Base-by-base conservation (phyloP, 2,888 invertebrate species). In the Celastrina argiolus region DNA sequence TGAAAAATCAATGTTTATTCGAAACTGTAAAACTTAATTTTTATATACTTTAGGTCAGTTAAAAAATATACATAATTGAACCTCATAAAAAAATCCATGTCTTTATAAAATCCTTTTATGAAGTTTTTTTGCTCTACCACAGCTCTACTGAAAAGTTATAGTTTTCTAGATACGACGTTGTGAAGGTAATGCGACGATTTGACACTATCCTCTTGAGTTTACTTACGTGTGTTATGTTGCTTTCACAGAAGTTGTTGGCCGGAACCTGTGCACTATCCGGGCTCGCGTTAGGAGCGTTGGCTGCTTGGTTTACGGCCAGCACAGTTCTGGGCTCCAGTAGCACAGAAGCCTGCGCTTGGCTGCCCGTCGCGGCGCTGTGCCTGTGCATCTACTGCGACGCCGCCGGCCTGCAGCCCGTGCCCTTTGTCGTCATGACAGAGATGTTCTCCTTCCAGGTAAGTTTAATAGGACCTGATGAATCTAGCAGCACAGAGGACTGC, bases 301-400 rank as follows among this genome's bases (percentile, higher is more conserved):
- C 85, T 2, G 79, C 80, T n/a, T 88, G 88, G 88, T 88, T 89
- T 80, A 84, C 72, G 72, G 73, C 78, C 12, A 73, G 71, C 58
- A 68, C 70, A 18, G 79, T 83, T 0, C 82, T 89, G 79, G 78
- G 80, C 10, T 36, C 39, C 6, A 8, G 79, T 78, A 0, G 76
- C 89, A 3, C 56, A 8, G 72, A 72, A 7, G 67, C 68, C 14
- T 75, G 75, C 39, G 73, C 73, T 0, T 89, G 88, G 88, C 68
- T 90, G 73, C 88, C 91, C 0, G 77, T 88, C 0, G 80, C 83
- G 0, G 85, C 87, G 7, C 78, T 90, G 0, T 90, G 90, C 45
- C 76, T 90, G 12, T 90, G 89, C 75, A 90, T 91, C 68, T 91
- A 85, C 77, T 89, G 89, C 68, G 90, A 90, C 72, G 91, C 90